Evolutionary conservation across 1,140 invertebrate genomes (phyloP).

Genomic region (Drosophila malerkotliana): DNA sequence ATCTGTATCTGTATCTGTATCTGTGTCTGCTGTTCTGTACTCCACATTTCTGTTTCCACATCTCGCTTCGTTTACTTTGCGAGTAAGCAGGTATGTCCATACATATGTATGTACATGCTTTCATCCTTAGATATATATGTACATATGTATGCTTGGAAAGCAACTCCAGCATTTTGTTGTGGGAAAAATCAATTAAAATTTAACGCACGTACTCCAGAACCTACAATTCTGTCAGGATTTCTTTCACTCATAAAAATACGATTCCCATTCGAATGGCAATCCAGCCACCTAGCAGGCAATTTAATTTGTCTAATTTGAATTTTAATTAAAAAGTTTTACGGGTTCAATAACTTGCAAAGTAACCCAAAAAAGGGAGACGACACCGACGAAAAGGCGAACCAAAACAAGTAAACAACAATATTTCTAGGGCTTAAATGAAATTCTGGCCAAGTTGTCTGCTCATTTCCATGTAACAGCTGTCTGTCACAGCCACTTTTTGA

Average conservation of each 20-base stretch:
- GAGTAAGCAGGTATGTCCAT: conserved; percentile 53
- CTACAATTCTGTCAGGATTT: conserved; percentile 4
- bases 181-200: conserved; percentile 82
- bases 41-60: conserved; percentile 54
- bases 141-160: conserved; percentile 9
- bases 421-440: conserved; percentile 42
- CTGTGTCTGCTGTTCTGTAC: conserved; percentile 59
- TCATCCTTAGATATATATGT: conserved; percentile 1
- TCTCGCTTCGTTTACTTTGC: conserved; percentile 69
- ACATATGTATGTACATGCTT: background rate
- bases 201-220: conserved; percentile 63
- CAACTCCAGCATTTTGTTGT: conserved; percentile 53
- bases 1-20: conserved; percentile 42
- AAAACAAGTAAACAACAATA: conserved; percentile 25
- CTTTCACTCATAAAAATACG: conserved; percentile 25
- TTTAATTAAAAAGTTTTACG: conserved; percentile 80
- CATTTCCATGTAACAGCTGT: conserved; percentile 74
- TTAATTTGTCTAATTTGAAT: conserved; percentile 77
- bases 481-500: conserved; percentile 20
- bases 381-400: background rate
- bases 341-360: conserved; percentile 73
- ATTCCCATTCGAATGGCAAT: conserved; percentile 37
- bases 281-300: conserved; percentile 37
- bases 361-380: background rate
- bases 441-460: conserved; percentile 25